These are phyloP conservation scores for Colletes collaris DNA, from an alignment of 2,888 invertebrate genomes.

Conservation along the genomic window DNA sequence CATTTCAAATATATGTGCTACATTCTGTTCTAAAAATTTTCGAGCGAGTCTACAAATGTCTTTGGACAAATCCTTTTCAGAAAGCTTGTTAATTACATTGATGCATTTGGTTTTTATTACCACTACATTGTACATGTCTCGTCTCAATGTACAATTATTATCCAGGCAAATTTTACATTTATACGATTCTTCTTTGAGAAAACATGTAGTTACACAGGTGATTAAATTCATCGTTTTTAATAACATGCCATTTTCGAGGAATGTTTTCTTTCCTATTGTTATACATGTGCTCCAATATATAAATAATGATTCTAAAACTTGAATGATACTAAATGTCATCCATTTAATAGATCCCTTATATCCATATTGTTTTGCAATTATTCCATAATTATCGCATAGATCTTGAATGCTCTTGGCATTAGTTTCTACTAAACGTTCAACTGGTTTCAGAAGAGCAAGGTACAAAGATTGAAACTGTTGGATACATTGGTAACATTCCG, in stretches of 20 bases:
- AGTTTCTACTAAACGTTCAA: constrained; percentile 39
- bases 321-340: constrained; percentile 46
- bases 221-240: constrained; percentile 58
- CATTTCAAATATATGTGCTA: constrained; percentile 59
- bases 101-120: constrained; percentile 54
- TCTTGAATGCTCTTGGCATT: constrained; percentile 42
- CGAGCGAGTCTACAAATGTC: constrained; percentile 45
- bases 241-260: constrained; percentile 53
- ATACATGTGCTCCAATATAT: constrained; percentile 65
- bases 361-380: constrained; percentile 43
- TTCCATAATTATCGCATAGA: constrained; percentile 31
- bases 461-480: constrained; percentile 57
- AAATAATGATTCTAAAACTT: constrained; percentile 63
- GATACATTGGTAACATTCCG: constrained; percentile 65
- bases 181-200: constrained; percentile 34
- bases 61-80: constrained; percentile 41
- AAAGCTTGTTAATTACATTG: constrained; percentile 58
- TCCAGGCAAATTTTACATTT: constrained; percentile 64
- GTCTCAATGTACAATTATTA: constrained; percentile 58
- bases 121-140: constrained; percentile 65
- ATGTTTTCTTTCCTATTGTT: constrained; percentile 36
- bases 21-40: constrained; percentile 58
- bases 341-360: constrained; percentile 43
- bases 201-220: constrained; percentile 43
- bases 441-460: constrained; percentile 56